phyloP scores from a whole-genome alignment of 1,140 invertebrate species.

The Drosophila malerkotliana region DNA sequence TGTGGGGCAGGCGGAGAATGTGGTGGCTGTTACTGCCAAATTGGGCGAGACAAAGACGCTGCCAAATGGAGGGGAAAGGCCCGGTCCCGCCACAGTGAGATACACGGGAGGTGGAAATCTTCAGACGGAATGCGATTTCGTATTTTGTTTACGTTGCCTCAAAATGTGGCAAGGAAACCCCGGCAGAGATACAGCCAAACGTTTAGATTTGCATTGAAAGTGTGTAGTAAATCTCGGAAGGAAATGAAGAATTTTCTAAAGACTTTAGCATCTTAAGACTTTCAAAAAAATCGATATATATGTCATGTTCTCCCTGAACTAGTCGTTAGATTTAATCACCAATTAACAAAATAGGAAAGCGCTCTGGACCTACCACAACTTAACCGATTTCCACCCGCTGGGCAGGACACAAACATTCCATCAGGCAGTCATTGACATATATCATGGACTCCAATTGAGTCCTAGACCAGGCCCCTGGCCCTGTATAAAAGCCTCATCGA shows the following conservation, averaged over 20 bases:
- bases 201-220: not conserved
- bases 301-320: not conserved
- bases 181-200: not conserved
- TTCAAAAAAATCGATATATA: constrained; percentile 7
- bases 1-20: not conserved
- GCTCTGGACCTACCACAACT: constrained; percentile 61
- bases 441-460: constrained; percentile 53
- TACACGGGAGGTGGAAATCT: constrained; percentile 5
- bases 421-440: constrained; percentile 52
- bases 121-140: constrained; percentile 34
- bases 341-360: constrained; percentile 52
- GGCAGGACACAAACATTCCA: constrained; percentile 69
- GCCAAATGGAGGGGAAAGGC: constrained; percentile 6
- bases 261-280: too few relatives aligned
- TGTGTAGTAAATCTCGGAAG: not conserved
- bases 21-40: constrained; percentile 16
- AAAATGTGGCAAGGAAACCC: constrained; percentile 12
- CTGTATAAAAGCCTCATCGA: constrained; percentile 53
- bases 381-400: constrained; percentile 46
- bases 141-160: constrained; percentile 36
- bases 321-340: constrained; percentile 74
- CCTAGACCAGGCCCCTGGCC: constrained; percentile 6
- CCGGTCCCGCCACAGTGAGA: not conserved
- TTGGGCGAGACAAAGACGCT: constrained; percentile 35
- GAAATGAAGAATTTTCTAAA: not conserved